These are phyloP conservation scores for Pipistrellus kuhlii DNA, from an alignment of 2,797 vertebrate genomes.

Conservation along the genomic window DNA sequence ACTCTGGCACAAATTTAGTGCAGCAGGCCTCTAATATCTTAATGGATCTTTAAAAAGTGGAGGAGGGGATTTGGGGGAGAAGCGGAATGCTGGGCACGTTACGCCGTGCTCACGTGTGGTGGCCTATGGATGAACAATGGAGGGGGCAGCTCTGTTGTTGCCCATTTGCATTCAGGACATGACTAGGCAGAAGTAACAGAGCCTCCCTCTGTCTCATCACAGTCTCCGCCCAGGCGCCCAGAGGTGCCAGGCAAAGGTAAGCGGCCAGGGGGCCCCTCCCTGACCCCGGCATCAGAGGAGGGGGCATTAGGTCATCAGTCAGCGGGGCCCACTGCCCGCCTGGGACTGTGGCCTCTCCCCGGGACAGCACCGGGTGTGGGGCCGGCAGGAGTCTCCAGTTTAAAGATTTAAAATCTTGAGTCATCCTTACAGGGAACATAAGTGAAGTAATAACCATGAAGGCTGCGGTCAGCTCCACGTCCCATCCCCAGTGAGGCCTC, in stretches of 20 bases:
- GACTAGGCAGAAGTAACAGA: not conserved
- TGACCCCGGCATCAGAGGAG: not conserved
- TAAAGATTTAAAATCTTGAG: not conserved
- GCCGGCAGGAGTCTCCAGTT: not conserved
- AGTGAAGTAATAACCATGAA: not conserved
- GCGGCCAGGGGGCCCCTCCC: not conserved
- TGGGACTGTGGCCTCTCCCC: not conserved
- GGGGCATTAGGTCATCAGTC: not conserved
- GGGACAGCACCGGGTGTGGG: not conserved
- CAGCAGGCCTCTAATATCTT: not conserved
- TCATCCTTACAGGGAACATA: not conserved
- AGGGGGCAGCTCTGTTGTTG: too few species aligned
- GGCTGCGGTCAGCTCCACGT: rapidly evolving
- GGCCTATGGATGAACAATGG: not conserved
- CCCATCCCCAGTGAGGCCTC: not conserved
- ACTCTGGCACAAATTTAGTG: too few species aligned
- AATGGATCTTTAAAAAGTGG: not conserved
- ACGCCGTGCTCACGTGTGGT: not conserved
- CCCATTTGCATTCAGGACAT: not conserved
- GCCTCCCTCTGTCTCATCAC: not conserved
- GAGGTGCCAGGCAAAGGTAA: not conserved
- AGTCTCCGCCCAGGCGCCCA: not conserved
- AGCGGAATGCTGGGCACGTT: not conserved
- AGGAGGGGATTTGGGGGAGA: not conserved
- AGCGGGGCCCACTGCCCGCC: not conserved